Base-by-base conservation (phyloP, 2,113 vertebrate species). In the Bubo blakistoni region DNA sequence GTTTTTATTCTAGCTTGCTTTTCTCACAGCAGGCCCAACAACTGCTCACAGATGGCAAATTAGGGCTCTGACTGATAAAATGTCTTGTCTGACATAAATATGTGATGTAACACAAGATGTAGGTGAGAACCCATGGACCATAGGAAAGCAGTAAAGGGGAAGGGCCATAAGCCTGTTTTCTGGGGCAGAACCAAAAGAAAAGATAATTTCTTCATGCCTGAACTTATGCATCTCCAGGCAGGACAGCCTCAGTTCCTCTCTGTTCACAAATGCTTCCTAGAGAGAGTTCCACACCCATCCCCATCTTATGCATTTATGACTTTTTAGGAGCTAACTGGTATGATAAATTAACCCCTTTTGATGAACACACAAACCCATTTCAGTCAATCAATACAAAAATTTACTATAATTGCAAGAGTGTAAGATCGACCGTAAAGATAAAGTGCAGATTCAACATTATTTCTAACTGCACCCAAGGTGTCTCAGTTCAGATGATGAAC, bases 41-140 rank as follows among this genome's bases (percentile, higher is more conserved):
- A 47, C 80, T 62, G 52, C 73, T 79, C 47, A 74, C 34, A 84
- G 72, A 84, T 29, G 26, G 73, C 2, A 0, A 94, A 87, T 27
- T 32, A 83, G 19, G 27, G 42, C 74, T 81, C 34, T 29, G 24
- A 42, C 40, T 70, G 38, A 88, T 58, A 73, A 86, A 80, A 51
- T 11, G 26, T 57, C 58, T 72, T 71, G 26, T 62, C 46, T 89
- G 58, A 74, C 40, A 63, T 66, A 86, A 58, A 83, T 59, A 30
- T 7, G 21, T 66, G 54, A 69, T 46, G 19, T 47, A 74, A 77
- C 20, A 81, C 3, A 61, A 34, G 7, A 82, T 4, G 0, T 36
- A 88, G 36, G 36, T 36, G 42, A 66, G 27, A 91, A 86, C 4
- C 36, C n/a, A 47, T 2, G 6, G 25, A 58, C 8, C 0, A 0